Conservation (phyloP, 2,113 vertebrate species). For the Trematomus loennbergii region DNA sequence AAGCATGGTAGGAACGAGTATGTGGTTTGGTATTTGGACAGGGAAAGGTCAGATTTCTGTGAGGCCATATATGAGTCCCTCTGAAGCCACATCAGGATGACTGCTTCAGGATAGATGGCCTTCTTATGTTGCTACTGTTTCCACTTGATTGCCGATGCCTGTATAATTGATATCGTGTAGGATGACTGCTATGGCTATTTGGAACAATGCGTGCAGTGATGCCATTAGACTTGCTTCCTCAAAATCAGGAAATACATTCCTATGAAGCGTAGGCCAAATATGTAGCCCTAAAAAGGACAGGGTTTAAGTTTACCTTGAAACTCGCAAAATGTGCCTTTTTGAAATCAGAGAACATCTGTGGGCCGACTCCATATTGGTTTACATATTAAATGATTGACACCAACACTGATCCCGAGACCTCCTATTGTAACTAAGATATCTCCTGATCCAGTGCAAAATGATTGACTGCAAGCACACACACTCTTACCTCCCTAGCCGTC, state of each 20-base stretch:
- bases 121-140: constrained; percentile 55
- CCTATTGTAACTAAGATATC: constrained; percentile 24
- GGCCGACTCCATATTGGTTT: constrained; percentile 2
- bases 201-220: constrained; percentile 66
- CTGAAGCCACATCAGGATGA: constrained; percentile 18
- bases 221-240: constrained; percentile 40
- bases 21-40: neutral
- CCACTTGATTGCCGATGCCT: constrained; percentile 62
- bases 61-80: too few relatives aligned
- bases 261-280: constrained; percentile 28
- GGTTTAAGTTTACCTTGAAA: constrained; percentile 55
- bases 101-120: constrained; percentile 27
- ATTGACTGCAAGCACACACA: neutral
- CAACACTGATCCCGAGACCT: constrained; percentile 12
- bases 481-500: neutral
- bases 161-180: constrained; percentile 48
- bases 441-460: constrained; percentile 18
- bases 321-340: constrained; percentile 21
- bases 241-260: constrained; percentile 45
- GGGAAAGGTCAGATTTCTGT: constrained; percentile 11
- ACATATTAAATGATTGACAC: constrained; percentile 47
- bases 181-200: constrained; percentile 33
- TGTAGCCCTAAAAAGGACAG: constrained; percentile 31
- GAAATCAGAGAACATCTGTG: constrained; percentile 46
- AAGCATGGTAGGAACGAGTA: neutral